Conservation (phyloP, 2,888 invertebrate genomes). For the Cryptus armator region DNA sequence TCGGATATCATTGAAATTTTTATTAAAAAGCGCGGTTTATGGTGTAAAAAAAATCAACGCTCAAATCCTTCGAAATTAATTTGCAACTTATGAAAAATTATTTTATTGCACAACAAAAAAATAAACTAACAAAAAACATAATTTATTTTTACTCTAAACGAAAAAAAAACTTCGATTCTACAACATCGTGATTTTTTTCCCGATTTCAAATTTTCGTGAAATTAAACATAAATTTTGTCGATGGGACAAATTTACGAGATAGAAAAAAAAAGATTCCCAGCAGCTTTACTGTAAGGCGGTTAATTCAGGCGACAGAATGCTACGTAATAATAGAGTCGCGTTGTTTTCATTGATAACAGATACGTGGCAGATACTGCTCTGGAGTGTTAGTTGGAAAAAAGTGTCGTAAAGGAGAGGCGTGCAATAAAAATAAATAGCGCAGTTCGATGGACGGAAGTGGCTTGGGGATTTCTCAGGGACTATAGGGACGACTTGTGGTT, state of each 20-base stretch:
- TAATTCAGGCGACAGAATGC: neutral
- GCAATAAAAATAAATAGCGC: conserved; percentile 63
- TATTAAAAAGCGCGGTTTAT: too few relatives aligned
- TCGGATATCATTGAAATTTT: too few relatives aligned
- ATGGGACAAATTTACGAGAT: neutral
- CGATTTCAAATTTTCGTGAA: neutral
- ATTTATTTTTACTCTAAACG: neutral
- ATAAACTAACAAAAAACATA: neutral
- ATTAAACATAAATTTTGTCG: neutral
- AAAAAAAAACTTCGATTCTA: neutral
- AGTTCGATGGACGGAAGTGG: conserved; percentile 43
- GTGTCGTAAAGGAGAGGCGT: conserved; percentile 39
- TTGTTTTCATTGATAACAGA: conserved; percentile 54
- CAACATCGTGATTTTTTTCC: neutral
- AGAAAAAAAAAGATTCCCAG: neutral
- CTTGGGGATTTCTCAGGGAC: conserved; percentile 71
- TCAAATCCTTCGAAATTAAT: neutral
- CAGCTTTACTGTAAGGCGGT: neutral
- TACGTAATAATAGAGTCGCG: conserved; percentile 3
- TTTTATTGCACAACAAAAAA: too few relatives aligned
- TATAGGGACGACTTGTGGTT: neutral
- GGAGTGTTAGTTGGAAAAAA: conserved; percentile 30
- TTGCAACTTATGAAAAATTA: neutral
- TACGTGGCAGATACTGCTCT: conserved; percentile 15
- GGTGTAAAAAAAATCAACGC: neutral